Conservation (phyloP, 2,888 invertebrate genomes). For the Leptothorax acervorum region DNA sequence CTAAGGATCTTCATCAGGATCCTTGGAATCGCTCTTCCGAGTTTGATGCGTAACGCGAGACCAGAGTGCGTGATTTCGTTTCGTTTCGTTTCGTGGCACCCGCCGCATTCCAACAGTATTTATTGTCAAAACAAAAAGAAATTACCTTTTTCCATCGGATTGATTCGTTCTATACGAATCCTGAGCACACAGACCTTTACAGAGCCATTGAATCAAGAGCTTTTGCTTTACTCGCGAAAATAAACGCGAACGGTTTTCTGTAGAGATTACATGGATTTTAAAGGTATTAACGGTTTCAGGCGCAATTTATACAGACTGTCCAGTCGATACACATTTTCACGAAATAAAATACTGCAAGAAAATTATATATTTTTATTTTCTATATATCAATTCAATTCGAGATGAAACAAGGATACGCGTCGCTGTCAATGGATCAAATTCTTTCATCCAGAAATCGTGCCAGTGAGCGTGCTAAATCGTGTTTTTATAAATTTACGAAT, state of each 20-base stretch:
- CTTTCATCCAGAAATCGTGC: background rate
- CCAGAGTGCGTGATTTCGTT: constrained; percentile 40
- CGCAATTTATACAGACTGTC: constrained; percentile 40
- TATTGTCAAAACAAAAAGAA: constrained; percentile 41
- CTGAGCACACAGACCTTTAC: constrained; percentile 19
- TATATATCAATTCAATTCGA: background rate
- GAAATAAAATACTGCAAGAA: background rate
- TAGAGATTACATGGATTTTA: constrained; percentile 46
- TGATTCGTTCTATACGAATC: constrained; percentile 26
- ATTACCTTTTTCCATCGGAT: constrained; percentile 27
- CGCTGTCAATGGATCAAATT: background rate
- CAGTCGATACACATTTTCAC: constrained; percentile 31
- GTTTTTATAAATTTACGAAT: background rate
- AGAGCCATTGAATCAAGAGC: constrained; percentile 38
- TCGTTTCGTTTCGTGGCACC: background rate
- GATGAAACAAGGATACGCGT: background rate
- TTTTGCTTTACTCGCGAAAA: constrained; percentile 37
- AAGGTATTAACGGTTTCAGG: constrained; percentile 45
- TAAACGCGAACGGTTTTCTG: constrained; percentile 41
- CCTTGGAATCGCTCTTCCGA: constrained; percentile 60
- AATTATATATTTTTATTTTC: background rate
- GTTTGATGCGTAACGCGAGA: constrained; percentile 3
- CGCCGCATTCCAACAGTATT: constrained; percentile 22
- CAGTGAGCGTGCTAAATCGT: background rate
- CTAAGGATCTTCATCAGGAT: constrained; percentile 59